Percentiles rank a stretch among this genome's conserved stretches.
Evolutionary conservation across 1,140 invertebrate species (phyloP).

Genomic region (Lethocerus indicus): DNA sequence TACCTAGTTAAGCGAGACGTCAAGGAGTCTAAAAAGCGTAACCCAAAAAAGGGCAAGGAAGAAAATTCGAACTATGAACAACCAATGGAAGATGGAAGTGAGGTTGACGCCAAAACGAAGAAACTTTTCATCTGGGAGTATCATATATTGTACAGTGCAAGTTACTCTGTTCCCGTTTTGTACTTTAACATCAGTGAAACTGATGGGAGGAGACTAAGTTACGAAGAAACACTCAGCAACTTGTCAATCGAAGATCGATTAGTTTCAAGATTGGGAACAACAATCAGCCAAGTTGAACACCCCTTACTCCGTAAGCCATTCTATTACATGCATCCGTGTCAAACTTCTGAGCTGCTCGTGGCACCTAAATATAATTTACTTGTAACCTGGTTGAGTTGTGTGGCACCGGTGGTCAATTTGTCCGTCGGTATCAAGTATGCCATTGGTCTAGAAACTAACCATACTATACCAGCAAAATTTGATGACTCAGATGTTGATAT

Average conservation of each 20-base stretch:
- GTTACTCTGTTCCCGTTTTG: slow-evolving; percentile 16
- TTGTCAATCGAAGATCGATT: no score
- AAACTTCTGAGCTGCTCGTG: slow-evolving; percentile 10
- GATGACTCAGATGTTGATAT: no score
- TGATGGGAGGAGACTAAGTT: slow-evolving; percentile 5
- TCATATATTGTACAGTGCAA: slow-evolving; percentile 17
- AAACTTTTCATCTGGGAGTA: slow-evolving; percentile 14
- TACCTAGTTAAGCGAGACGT: slow-evolving; percentile 6
- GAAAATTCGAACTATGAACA: background rate
- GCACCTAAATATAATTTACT: slow-evolving; percentile 4
- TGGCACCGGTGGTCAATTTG: slow-evolving; percentile 6
- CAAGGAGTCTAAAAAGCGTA: no score
- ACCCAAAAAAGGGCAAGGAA: background rate
- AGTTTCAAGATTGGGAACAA: background rate
- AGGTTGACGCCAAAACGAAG: background rate
- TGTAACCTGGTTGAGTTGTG: slow-evolving; percentile 12
- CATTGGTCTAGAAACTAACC: no score
- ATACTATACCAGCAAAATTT: no score
- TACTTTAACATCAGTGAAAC: slow-evolving; percentile 15
- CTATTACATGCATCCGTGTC: slow-evolving; percentile 16
- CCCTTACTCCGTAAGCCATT: slow-evolving; percentile 14
- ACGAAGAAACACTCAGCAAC: background rate
- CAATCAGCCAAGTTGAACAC: slow-evolving; percentile 14
- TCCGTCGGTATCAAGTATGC: slow-evolving; percentile 4
- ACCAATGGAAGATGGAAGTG: background rate